These are phyloP conservation scores for Xanthorhoe spadicearia DNA, from an alignment of 2,888 invertebrate genomes.

Conservation along the genomic window DNA sequence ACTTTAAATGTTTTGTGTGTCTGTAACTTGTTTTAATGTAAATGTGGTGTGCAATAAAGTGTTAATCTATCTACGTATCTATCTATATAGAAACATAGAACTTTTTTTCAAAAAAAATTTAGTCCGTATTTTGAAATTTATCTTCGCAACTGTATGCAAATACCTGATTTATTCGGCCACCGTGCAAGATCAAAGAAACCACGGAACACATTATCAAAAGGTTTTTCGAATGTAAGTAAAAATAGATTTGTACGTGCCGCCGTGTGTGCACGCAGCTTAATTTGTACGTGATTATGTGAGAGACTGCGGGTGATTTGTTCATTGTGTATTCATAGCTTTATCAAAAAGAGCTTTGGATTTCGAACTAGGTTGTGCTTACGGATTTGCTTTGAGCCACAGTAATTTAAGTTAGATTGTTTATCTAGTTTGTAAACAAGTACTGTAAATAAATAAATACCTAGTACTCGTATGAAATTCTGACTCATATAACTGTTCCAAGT, in stretches of 20 bases:
- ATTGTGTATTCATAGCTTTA: constrained; percentile 11
- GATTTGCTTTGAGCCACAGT: background rate
- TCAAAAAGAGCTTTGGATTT: background rate
- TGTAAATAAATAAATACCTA: no score
- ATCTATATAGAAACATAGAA: no score
- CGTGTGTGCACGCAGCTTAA: constrained; percentile 38
- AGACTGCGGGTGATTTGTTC: constrained; percentile 7
- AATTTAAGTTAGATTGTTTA: no score
- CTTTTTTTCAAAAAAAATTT: no score
- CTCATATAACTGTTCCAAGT: no score
- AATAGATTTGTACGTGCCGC: constrained; percentile 59
- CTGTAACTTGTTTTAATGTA: no score
- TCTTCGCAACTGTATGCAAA: constrained; percentile 67
- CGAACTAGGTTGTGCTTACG: background rate
- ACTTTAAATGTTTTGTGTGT: no score
- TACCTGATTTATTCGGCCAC: constrained; percentile 67
- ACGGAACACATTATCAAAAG: constrained; percentile 59
- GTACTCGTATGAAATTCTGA: no score
- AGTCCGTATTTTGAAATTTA: background rate
- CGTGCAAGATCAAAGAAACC: constrained; percentile 70
- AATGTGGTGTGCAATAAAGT: no score
- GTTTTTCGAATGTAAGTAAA: constrained; percentile 54
- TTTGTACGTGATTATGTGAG: constrained; percentile 36
- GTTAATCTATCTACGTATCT: no score
- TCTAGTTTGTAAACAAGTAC: no score